Base-by-base conservation (phyloP, 2,888 invertebrate species). In the Andrena bicolor region DNA sequence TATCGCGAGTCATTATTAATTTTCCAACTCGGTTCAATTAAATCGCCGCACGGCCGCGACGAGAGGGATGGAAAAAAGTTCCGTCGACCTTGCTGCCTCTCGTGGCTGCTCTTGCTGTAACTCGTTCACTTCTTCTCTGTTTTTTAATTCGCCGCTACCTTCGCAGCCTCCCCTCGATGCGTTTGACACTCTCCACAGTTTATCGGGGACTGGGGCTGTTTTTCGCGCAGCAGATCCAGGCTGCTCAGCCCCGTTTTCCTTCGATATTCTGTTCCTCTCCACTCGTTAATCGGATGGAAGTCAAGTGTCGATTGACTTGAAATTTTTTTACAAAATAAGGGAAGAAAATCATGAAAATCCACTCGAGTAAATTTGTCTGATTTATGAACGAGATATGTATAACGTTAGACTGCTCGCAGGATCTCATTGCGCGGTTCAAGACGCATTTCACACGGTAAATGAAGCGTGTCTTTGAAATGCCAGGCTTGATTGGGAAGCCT, bases 1-100 rank as follows among this genome's bases (percentile, higher is more conserved):
- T 64, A 48, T n/a, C 49, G 49, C 48, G 65, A 49, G 28, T 60
- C 60, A 61, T 71, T 71, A 71, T 71, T 49, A 61, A 71, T 71
- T 71, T 71, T 61, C 71, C 49, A 41, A 28, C n/a, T 48, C 1
- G 48, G 48, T 61, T 71, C 71, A 61, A 71, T 71, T 71, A 71
- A 71, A 71, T 60, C 49, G 61, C 20, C 65, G n/a, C 20, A 35
- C 20, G 41, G 69, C 56, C 41, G 20, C 30, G 48, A 20, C 20
- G 20, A n/a, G n/a, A 7, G 28, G 26, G 1, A 48, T 16, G 26
- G 58, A 20, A 70, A 56, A 56, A 70, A 35, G 28, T 41, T 48
- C 41, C 48, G 26, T 26, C 48, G 23, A 48, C 64, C 41, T 64
- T 41, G 32, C 48, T 7, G 7, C 58, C 58, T 48, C 28, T 41